Evolutionary conservation across 1,140 invertebrate genomes (phyloP).

Genomic region (Hylaeus volcanicus): DNA sequence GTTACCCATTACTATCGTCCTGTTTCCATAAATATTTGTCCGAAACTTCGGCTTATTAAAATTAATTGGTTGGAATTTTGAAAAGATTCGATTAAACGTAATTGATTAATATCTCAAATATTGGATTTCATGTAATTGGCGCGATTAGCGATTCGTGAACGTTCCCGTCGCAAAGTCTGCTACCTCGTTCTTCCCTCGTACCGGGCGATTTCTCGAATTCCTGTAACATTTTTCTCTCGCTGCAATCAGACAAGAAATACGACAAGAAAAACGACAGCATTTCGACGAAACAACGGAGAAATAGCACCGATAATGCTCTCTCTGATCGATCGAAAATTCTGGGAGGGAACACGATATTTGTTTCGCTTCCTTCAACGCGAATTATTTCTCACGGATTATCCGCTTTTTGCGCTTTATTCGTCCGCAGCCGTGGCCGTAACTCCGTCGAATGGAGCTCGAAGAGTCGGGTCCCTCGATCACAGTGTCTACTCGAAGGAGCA

Average conservation of each 20-base stretch:
- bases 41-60: neutral
- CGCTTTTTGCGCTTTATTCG: neutral
- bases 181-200: too few species aligned
- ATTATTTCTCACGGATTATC: neutral
- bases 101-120: neutral
- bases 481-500: slow-evolving; percentile 3
- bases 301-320: too few species aligned
- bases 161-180: neutral
- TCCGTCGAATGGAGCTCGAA: slow-evolving; percentile 5
- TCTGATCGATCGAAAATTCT: neutral
- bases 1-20: neutral
- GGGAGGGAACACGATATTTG: neutral
- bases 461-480: neutral
- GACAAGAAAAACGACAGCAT: neutral
- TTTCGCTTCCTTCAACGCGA: neutral
- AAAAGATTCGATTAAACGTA: neutral
- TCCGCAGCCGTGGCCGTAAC: neutral
- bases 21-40: slow-evolving; percentile 3
- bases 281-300: neutral
- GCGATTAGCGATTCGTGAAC: neutral
- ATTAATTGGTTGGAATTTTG: slow-evolving; percentile 16
- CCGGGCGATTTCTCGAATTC: too few species aligned
- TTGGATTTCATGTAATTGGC: neutral
- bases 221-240: too few species aligned
- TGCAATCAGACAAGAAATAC: too few species aligned